Base-by-base conservation (phyloP, 35 echinoderm and acorn worm genomes). In the Heliocidaris erythrogramma region DNA sequence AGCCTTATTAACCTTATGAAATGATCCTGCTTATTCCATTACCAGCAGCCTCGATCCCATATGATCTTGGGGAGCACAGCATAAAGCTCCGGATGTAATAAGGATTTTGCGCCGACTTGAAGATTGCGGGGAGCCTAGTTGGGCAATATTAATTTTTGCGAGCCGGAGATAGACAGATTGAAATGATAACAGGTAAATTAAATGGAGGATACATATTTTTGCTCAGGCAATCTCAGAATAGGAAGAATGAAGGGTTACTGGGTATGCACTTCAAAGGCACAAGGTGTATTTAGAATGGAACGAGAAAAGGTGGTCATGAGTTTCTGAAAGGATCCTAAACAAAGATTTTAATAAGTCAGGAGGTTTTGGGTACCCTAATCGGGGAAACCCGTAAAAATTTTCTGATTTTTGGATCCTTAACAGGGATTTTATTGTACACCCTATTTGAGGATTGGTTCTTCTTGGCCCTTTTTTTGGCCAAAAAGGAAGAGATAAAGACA, bases 11-110 rank as follows among this genome's bases (percentile, higher is more conserved):
- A 24, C 24, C 65, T 78, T 78, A n/a, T 78, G 65, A 78, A 78
- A 78, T 78, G 65, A 78, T 27, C 65, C 65, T 78, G 65, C 27
- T 78, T 78, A 78, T 78, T 78, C 65, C 65, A 78, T 78, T 78
- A 78, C 65, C 24, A n/a, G 18, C 4, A 27, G 65, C 65, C 27
- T 27, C 65, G 27, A 78, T 18, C 65, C 65, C 7, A 78, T 78
- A 78, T 78, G 5, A n/a, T 78, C 65, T 78, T 27, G 65, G 27
- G 65, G 27, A 27, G 65, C 65, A 78, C 18, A 78, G 21, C 65
- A 7, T 78, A 5, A n/a, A 78, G 65, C 65, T 78, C 65, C 65
- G 65, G 65, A 78, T 78, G 65, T 78, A 78, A 78, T n/a, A 18
- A 78, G 65, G 65, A 78, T 78, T 21, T 78, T 78, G 21, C 18